phyloP scores from a whole-genome alignment of 2,888 invertebrate species.

The Trissonchulus latispiculum region DNA sequence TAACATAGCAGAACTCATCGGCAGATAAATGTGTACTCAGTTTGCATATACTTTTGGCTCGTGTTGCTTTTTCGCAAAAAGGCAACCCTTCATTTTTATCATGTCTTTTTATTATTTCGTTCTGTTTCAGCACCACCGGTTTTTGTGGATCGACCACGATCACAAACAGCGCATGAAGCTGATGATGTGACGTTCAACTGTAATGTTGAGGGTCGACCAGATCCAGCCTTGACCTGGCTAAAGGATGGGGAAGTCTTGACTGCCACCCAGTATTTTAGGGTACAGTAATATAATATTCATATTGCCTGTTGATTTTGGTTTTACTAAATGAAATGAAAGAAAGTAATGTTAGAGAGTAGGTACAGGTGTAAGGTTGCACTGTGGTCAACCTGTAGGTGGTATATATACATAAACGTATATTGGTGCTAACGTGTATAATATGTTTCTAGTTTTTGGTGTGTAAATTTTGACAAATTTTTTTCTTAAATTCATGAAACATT shows the following conservation, averaged over 20 bases:
- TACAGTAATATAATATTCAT: too few relatives aligned
- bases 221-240: constrained; percentile 72
- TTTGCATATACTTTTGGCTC: too few relatives aligned
- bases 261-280: constrained; percentile 70
- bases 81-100: too few relatives aligned
- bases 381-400: not conserved
- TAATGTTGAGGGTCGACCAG: constrained; percentile 70
- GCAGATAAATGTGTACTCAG: too few relatives aligned
- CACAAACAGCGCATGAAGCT: constrained; percentile 57
- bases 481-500: not conserved
- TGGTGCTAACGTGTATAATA: too few relatives aligned
- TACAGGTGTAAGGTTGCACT: constrained; percentile 22
- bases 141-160: constrained; percentile 10
- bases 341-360: too few relatives aligned
- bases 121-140: not conserved
- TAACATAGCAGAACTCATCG: too few relatives aligned
- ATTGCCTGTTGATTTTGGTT: too few relatives aligned
- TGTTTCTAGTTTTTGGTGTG: constrained; percentile 16
- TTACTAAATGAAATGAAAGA: too few relatives aligned
- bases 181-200: constrained; percentile 81
- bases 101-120: too few relatives aligned
- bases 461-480: not conserved
- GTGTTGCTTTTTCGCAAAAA: too few relatives aligned
- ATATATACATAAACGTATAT: too few relatives aligned
- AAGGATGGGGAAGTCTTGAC: constrained; percentile 84